Base-by-base conservation (phyloP, 2,113 vertebrate genomes). In the Phocoena sinus region DNA sequence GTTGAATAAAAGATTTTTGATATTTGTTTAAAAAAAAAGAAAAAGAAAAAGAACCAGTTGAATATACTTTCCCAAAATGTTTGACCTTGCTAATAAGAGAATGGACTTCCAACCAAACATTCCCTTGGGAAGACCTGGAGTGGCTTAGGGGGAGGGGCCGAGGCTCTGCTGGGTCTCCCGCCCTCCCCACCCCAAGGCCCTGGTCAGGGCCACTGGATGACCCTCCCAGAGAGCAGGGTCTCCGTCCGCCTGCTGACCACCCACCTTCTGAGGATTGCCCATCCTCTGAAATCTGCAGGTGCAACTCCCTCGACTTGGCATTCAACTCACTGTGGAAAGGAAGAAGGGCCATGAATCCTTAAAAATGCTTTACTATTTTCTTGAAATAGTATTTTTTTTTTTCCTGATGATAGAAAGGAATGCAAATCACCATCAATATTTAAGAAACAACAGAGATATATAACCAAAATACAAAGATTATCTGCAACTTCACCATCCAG, bases 241-340 rank as follows among this genome's bases (percentile, higher is more conserved):
- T 21, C 21, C 1, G 3, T 25, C 65, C 14, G 2, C 25, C 60
- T 5, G 11, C 56, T 28, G 7, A 36, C 80, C 97, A 99, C 99
- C 99, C 98, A 99, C 99, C 98, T 71, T 99, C 99, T 44, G 96
- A 97, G 96, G 98, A 89, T 38, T 92, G 97, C 33, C 98, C 98
- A 17, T 99, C 98, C 97, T 99, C 99, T 83, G 98, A 76, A 96
- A 99, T 68, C 97, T 99, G 99, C 96, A 99, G 98, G 58, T 97
- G 98, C 96, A 99, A 98, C 92, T 99, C 99, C 98, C 99, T 99
- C 38, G 99, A 99, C 98, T 98, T 99, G 97, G 99, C 99, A 92
- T 99, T 99, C 98, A 99, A 94, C 97, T 99, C 99, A 98, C 99
- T 99, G 98, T 38, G 74, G 97, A 97, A 96, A 62, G 65, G 92